These are phyloP conservation scores for Amyelois transitella DNA, from an alignment of 1,140 invertebrate genomes.

Conservation along the genomic window DNA sequence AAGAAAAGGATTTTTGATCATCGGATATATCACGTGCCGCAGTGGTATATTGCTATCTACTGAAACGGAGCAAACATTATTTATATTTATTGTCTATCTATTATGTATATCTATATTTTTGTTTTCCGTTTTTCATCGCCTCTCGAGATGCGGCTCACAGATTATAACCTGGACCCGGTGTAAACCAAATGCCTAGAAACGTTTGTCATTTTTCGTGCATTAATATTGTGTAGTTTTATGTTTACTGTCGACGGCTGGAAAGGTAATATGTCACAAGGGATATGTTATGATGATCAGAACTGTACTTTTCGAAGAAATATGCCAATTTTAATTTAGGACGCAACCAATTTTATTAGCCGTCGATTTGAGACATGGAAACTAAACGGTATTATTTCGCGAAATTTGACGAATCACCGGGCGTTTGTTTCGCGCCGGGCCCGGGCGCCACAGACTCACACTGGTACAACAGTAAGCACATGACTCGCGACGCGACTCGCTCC, in stretches of 20 bases:
- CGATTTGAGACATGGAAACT: neutral
- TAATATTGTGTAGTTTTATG: neutral
- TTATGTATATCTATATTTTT: constrained; percentile 19
- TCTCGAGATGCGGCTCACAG: neutral
- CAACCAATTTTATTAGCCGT: neutral
- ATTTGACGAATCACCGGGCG: neutral
- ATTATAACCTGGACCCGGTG: neutral
- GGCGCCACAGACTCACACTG: neutral
- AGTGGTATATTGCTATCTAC: constrained; percentile 54
- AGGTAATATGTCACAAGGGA: too few species aligned
- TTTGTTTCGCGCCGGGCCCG: neutral
- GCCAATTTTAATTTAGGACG: too few species aligned
- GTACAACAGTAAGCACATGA: neutral
- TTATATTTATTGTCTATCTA: constrained; percentile 17
- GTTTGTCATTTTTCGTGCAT: neutral
- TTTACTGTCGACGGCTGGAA: neutral
- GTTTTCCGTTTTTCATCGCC: constrained; percentile 7
- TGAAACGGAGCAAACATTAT: constrained; percentile 68
- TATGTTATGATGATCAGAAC: too few species aligned
- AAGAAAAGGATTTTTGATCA: constrained; percentile 82
- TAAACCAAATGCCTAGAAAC: neutral
- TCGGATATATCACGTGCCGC: constrained; percentile 61
- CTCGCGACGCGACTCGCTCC: constrained; percentile 1
- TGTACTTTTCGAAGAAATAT: too few species aligned
- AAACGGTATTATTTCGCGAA: neutral